Evolutionary conservation across 1,140 invertebrate genomes (phyloP), one percentile per base, ranked within the genome.

Genomic region (Bactericera cockerelli): DNA sequence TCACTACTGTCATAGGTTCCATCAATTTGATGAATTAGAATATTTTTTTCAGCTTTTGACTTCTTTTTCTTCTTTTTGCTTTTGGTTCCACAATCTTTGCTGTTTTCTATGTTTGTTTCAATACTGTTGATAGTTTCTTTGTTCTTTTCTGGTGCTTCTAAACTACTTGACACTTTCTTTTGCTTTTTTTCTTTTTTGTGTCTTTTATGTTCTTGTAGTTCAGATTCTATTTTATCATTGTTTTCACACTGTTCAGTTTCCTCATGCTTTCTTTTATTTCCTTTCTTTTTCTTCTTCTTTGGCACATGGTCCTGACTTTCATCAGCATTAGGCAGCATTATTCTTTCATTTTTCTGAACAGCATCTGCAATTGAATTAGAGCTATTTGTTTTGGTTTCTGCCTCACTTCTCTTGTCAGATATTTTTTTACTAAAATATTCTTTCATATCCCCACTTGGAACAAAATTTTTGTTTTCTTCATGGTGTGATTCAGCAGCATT

Each of bases 351-450:
- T n/a, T n/a, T n/a, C n/a, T n/a, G n/a, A n/a, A 13, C 4, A 6
- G 4, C n/a, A 10, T 49, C 42, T 49, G 6, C 22, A 10, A 10
- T 16, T 49, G 42, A 19, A 19, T 49, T 49, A 49, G 42, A n/a
- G 6, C 19, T 49, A 19, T 4, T 22, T 21, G 39, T 31, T 42
- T 33, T 21, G 42, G n/a, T 21, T 26, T 56, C 19, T 60, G 1
- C 11, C 13, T 36, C 1, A 11, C 42, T 0, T 19, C 31, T 26
- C 42, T 24, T 59, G 21, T 26, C 42, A 16, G 33, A 22, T 26
- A 4, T 36, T 62, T 62, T 62, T 4, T 14, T 33, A 33, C 59
- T 49, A 53, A 62, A 62, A 28, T 62, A 62, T 13, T 62, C 58
- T 26, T 56, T 19, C 61, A 62, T 62, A 14, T 62, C 53, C 22